Evolutionary conservation across 2,113 vertebrate species (phyloP).

Genomic region (Syrmaticus mikado): DNA sequence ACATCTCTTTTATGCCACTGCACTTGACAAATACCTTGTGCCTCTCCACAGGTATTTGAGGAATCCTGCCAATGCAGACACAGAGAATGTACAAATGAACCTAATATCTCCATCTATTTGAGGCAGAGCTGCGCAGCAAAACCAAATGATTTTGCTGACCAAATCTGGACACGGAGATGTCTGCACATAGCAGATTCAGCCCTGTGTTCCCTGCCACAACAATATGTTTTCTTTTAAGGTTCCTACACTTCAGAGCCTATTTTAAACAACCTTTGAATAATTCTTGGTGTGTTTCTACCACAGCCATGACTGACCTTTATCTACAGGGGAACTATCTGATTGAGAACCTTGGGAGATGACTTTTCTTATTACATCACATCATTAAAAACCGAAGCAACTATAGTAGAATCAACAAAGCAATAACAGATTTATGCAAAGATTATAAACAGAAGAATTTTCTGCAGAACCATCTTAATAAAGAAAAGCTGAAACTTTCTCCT

Average conservation of each 20-base stretch:
- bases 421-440: not conserved
- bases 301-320: not conserved
- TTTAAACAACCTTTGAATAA: not conserved
- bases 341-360: not conserved
- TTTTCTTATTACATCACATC: not conserved
- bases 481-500: not conserved
- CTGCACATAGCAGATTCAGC: not conserved
- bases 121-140: not conserved
- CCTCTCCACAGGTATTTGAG: conserved; percentile 43
- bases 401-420: not conserved
- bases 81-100: not conserved
- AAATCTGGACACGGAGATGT: not conserved
- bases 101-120: not conserved
- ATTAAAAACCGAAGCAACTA: not conserved
- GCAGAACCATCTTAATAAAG: not conserved
- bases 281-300: not conserved
- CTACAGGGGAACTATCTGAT: not conserved
- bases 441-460: not conserved
- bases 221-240: not conserved
- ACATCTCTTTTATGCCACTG: conserved; percentile 48
- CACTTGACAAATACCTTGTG: conserved; percentile 44
- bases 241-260: not conserved
- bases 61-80: conserved; percentile 11
- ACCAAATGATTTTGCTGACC: not conserved
- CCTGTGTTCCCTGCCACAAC: not conserved